Evolutionary conservation across 2,113 vertebrate genomes (phyloP).

Genomic region (Nannospalax galili): DNA sequence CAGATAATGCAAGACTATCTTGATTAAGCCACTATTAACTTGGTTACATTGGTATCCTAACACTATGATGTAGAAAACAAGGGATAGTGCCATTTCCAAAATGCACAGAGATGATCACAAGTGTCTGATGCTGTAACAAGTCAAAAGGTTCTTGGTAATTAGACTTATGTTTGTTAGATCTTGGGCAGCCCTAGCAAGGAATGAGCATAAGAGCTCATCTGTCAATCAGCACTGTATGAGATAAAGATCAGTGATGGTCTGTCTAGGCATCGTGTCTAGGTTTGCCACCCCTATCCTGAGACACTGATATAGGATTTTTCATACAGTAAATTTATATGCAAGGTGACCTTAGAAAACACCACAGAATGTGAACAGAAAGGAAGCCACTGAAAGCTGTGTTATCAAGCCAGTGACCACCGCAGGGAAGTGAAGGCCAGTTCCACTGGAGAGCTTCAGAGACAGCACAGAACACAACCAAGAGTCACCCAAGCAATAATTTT

Average conservation of each 20-base stretch:
- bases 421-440: background rate
- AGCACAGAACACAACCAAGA: rapidly evolving
- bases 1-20: background rate
- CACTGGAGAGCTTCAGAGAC: background rate
- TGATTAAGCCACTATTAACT: background rate
- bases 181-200: background rate
- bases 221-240: background rate
- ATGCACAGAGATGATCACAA: background rate
- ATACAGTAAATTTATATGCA: background rate
- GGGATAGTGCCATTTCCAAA: background rate
- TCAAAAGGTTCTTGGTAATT: background rate
- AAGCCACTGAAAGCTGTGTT: background rate
- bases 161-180: background rate
- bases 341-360: background rate
- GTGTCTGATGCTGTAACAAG: background rate
- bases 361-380: background rate
- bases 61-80: background rate
- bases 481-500: too few relatives aligned
- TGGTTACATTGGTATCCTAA: background rate
- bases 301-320: background rate
- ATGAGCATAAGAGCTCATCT: background rate
- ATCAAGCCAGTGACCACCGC: background rate
- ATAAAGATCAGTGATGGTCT: too few relatives aligned
- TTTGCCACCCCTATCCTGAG: background rate
- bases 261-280: background rate